Conservation (phyloP, 2,888 invertebrate species). For the Phortica okadai region DNA sequence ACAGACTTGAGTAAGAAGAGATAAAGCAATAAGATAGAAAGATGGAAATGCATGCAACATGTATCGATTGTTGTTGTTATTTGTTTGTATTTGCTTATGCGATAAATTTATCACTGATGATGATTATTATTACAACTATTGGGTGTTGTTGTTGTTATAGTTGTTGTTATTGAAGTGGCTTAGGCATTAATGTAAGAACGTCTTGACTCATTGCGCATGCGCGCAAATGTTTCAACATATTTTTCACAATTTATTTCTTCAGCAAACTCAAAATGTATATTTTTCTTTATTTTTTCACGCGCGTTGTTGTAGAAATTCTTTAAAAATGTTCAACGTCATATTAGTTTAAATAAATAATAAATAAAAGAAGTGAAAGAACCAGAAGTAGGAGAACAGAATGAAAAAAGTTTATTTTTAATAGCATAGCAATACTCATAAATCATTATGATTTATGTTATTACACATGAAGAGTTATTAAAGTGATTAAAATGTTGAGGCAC, state of each 20-base stretch:
- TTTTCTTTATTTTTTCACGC: too few relatives aligned
- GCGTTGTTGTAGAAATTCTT: too few relatives aligned
- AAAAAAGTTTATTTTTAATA: background rate
- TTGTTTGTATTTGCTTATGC: constrained; percentile 40
- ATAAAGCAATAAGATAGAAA: constrained; percentile 35
- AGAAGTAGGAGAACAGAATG: too few relatives aligned
- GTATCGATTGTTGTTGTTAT: constrained; percentile 39
- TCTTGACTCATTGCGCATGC: constrained; percentile 10
- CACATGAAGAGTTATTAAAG: background rate
- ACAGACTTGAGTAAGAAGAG: too few relatives aligned
- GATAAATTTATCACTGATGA: constrained; percentile 58
- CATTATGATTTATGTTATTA: background rate
- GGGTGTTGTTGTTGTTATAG: background rate
- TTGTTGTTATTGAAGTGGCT: background rate
- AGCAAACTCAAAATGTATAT: too few relatives aligned
- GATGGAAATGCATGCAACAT: constrained; percentile 48
- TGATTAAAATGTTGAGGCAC: background rate
- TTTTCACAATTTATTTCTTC: too few relatives aligned
- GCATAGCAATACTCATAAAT: background rate
- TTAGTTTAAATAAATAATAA: background rate
- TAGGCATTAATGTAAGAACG: too few relatives aligned
- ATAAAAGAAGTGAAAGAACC: background rate
- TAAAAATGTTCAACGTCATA: too few relatives aligned
- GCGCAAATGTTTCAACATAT: constrained; percentile 13
- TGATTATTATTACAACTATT: too few relatives aligned